phyloP scores from a whole-genome alignment of 2,888 invertebrate species.

The Drosophila mettleri region DNA sequence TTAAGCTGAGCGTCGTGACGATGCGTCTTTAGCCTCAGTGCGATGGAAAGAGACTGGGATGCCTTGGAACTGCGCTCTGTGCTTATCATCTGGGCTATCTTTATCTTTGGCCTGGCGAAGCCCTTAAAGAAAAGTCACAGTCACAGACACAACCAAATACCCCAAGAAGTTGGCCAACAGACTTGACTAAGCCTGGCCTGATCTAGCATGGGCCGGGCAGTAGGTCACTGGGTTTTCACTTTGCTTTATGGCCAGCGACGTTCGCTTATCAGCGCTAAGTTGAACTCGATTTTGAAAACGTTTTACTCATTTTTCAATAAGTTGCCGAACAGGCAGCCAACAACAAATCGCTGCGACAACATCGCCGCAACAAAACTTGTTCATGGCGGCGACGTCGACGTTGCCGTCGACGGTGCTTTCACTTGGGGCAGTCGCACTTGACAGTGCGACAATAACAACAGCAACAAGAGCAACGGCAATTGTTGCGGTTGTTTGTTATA shows the following conservation, averaged over 20 bases:
- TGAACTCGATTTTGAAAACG: constrained; percentile 70
- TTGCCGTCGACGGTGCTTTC: constrained; percentile 69
- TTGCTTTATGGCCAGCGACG: constrained; percentile 67
- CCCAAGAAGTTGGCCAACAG: constrained; percentile 45
- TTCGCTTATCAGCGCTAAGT: constrained; percentile 68
- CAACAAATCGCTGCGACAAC: constrained; percentile 51
- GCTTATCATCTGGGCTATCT: constrained; percentile 58
- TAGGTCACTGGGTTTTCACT: constrained; percentile 77
- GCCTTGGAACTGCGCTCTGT: constrained; percentile 57
- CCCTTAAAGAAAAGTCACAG: constrained; percentile 37
- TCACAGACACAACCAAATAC: constrained; percentile 5
- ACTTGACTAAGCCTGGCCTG: constrained; percentile 2
- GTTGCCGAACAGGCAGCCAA: constrained; percentile 41
- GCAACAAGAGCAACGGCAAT: constrained; percentile 57
- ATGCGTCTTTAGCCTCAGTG: constrained; percentile 29
- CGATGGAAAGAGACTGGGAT: constrained; percentile 36
- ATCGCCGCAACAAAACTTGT: constrained; percentile 59
- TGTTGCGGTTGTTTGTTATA: constrained; percentile 71
- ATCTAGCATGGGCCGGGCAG: constrained; percentile 34
- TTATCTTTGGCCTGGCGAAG: constrained; percentile 21
- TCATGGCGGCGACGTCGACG: constrained; percentile 49
- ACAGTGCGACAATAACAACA: constrained; percentile 68
- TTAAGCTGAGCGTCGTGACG: constrained; percentile 55
- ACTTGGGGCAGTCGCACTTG: constrained; percentile 76
- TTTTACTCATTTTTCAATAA: constrained; percentile 75